Percentiles rank a stretch among this genome's conserved stretches.
phyloP scores from a whole-genome alignment of 2,888 invertebrate genomes.

The Andrena bucephala region DNA sequence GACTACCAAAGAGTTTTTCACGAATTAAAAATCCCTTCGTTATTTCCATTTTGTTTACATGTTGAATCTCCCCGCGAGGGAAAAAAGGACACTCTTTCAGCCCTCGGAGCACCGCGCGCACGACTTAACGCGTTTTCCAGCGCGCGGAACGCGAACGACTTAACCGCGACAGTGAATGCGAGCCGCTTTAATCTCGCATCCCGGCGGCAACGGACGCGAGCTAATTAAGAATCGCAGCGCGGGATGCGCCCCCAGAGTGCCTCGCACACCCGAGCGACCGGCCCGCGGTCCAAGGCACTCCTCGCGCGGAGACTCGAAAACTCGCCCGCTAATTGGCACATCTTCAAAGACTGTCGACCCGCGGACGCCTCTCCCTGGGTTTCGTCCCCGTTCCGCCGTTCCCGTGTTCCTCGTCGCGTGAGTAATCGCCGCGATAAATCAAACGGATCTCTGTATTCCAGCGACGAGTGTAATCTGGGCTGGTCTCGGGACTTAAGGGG shows the following conservation, averaged over 20 bases:
- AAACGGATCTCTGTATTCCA: slow-evolving; percentile 12
- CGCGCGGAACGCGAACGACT: slow-evolving; percentile 14
- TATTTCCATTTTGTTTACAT: no score
- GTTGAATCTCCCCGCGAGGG: no score
- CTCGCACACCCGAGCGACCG: neutral
- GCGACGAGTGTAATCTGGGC: neutral
- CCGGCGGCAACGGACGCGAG: slow-evolving; percentile 14
- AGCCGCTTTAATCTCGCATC: slow-evolving; percentile 49
- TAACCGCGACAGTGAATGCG: slow-evolving; percentile 44
- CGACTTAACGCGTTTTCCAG: slow-evolving; percentile 16
- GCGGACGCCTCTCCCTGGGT: slow-evolving; percentile 5
- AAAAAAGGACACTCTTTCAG: neutral
- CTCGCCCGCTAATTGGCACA: slow-evolving; percentile 67
- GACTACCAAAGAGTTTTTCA: no score
- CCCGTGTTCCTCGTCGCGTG: slow-evolving; percentile 5
- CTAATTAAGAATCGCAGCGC: slow-evolving; percentile 65
- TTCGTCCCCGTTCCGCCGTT: slow-evolving; percentile 9
- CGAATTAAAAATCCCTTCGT: no score
- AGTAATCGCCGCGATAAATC: slow-evolving; percentile 21
- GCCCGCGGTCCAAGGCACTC: slow-evolving; percentile 38
- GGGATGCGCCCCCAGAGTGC: slow-evolving; percentile 51
- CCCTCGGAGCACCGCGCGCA: neutral
- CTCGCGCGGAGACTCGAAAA: slow-evolving; percentile 42
- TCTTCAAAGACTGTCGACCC: slow-evolving; percentile 64
- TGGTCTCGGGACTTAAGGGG: neutral